phyloP scores from a whole-genome alignment of 2,797 vertebrate genomes.

The Garrulus glandarius region DNA sequence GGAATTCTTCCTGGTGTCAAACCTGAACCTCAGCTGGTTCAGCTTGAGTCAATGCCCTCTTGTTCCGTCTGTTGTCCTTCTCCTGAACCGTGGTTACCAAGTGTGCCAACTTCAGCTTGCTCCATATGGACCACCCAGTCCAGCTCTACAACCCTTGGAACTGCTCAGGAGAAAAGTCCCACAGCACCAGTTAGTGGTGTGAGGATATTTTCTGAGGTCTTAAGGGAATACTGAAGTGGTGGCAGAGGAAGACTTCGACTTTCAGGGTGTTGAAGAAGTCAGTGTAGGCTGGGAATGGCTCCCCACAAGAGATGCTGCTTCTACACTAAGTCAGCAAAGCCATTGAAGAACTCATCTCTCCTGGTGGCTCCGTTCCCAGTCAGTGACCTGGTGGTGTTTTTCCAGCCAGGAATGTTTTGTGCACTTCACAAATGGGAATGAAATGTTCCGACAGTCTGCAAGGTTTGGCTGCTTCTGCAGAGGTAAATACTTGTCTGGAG shows the following conservation, averaged over 20 bases:
- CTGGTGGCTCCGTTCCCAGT: background rate
- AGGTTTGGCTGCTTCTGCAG: background rate
- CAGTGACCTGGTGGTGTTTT: background rate
- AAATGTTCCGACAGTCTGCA: background rate
- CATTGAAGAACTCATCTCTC: background rate
- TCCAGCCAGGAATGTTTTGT: background rate
- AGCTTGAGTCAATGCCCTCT: background rate
- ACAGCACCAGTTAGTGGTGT: no score
- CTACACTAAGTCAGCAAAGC: background rate
- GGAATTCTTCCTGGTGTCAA: background rate
- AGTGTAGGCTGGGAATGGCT: background rate
- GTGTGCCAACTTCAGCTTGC: background rate
- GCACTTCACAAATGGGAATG: background rate
- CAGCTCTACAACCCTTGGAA: background rate
- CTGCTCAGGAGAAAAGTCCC: background rate
- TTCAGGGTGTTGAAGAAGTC: background rate
- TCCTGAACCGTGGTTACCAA: background rate
- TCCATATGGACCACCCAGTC: background rate
- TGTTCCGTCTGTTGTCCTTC: background rate
- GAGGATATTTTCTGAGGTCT: background rate
- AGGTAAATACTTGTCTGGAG: background rate
- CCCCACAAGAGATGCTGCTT: background rate
- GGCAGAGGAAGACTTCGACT: background rate
- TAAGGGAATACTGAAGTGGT: background rate
- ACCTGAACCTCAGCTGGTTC: background rate